Base-by-base conservation (phyloP, 2,797 vertebrate genomes). In the Melopsittacus undulatus region DNA sequence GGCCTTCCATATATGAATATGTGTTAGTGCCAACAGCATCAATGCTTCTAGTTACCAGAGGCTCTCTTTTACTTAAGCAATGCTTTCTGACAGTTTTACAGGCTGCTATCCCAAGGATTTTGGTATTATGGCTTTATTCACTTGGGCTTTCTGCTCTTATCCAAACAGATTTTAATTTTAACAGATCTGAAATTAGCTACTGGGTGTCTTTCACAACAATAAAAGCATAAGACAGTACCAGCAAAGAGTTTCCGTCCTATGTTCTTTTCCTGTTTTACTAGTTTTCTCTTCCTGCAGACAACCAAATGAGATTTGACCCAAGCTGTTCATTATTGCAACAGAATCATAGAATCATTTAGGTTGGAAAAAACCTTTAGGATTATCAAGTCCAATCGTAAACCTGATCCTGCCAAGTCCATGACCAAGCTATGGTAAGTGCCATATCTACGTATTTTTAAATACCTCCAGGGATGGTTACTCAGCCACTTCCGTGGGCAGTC, bases 71-170 rank as follows among this genome's bases (percentile, higher is more conserved):
- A 96, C 88, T 96, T 97, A 97, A 92, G 82, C 95, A 97, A 96
- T 46, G 81, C 46, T 96, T 97, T 97, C 70, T 97, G 97, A 96
- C 97, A 98, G 96, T 94, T 98, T 98, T 98, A 98, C 90, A 97
- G 96, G 94, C 94, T 97, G 90, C 92, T 95, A 95, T 97, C 87
- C 91, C 94, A 97, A 96, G 68, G 91, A 94, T 83, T 96, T 96
- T 72, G 90, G 95, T 97, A 98, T 98, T 98, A 98, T 89, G 73
- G 91, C 94, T 96, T 97, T 94, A 96, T 61, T 82, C 94, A 94
- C 74, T 94, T 89, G 83, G 73, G 93, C 64, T 92, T 96, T 97
- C 96, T 96, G 90, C 79, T 95, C 84, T 95, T 95, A 92, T 54
- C 83, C 74, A 97, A 93, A 90, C 75, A 94, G 82, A 74, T 93